phyloP scores from a whole-genome alignment of 2,113 vertebrate species.

The Puma concolor region DNA sequence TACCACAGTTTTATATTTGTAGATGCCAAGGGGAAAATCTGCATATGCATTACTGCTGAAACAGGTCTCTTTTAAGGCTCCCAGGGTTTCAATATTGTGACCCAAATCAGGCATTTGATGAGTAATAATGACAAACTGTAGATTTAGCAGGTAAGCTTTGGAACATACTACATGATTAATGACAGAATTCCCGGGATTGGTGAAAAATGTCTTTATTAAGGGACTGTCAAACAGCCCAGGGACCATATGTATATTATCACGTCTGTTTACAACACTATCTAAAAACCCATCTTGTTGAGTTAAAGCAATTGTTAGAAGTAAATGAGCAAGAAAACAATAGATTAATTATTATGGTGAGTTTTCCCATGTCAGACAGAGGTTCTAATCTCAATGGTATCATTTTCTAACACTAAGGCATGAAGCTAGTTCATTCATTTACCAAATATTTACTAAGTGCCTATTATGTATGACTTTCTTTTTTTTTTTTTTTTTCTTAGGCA shows the following conservation, averaged over 20 bases:
- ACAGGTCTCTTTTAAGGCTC: slow-evolving; percentile 70
- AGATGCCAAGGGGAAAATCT: slow-evolving; percentile 49
- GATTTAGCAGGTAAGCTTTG: slow-evolving; percentile 35
- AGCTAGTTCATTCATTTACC: background rate
- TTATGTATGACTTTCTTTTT: background rate
- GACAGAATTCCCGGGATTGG: background rate
- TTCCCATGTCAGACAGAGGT: background rate
- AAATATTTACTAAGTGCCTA: background rate
- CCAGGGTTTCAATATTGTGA: slow-evolving; percentile 70
- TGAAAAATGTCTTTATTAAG: background rate
- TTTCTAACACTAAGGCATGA: background rate
- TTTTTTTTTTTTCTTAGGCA: background rate
- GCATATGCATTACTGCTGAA: slow-evolving; percentile 54
- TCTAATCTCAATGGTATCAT: background rate
- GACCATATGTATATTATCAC: background rate
- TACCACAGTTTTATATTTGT: slow-evolving; percentile 57
- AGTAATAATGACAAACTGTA: slow-evolving; percentile 62
- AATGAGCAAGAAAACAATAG: background rate
- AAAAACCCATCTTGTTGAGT: background rate
- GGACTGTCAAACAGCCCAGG: background rate
- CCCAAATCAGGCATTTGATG: slow-evolving; percentile 74
- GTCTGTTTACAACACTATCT: background rate
- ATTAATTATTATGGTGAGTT: background rate
- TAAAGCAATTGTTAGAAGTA: background rate
- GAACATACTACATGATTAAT: slow-evolving; percentile 54